Conservation (phyloP, 2,113 vertebrate species). For the Eulemur macaco region DNA sequence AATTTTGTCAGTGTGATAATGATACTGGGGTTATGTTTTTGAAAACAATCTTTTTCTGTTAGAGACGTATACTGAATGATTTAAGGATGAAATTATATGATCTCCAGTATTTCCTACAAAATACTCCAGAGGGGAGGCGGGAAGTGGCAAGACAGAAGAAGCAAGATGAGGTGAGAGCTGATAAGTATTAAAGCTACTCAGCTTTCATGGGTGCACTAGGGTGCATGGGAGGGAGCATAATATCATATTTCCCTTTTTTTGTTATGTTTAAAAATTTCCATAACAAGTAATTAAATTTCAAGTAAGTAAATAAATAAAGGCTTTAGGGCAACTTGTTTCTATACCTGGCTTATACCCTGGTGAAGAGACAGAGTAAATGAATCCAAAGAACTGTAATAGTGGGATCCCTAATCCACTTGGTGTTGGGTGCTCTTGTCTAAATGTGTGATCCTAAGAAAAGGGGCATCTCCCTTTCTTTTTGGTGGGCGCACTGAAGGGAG, state of each 20-base stretch:
- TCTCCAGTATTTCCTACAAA: not conserved
- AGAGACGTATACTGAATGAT: not conserved
- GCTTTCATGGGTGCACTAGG: too few species aligned
- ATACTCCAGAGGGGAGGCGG: not conserved
- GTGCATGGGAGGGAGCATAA: not conserved
- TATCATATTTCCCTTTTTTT: not conserved
- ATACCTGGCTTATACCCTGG: not conserved
- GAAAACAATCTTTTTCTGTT: not conserved
- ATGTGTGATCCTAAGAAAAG: not conserved
- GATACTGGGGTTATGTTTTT: not conserved
- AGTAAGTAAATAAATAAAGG: not conserved
- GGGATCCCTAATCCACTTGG: not conserved
- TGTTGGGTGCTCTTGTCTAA: not conserved
- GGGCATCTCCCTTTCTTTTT: not conserved
- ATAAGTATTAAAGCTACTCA: not conserved
- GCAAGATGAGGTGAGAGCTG: not conserved
- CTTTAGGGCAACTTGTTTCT: not conserved
- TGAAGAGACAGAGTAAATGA: not conserved
- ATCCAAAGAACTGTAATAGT: not conserved
- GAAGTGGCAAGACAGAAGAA: not conserved
- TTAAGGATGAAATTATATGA: not conserved
- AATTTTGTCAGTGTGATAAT: not conserved
- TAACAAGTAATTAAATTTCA: not conserved
- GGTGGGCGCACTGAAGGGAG: not conserved
- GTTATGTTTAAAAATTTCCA: not conserved